phyloP scores from a whole-genome alignment of 2,888 invertebrate genomes.

The Drosophila neotestacea region DNA sequence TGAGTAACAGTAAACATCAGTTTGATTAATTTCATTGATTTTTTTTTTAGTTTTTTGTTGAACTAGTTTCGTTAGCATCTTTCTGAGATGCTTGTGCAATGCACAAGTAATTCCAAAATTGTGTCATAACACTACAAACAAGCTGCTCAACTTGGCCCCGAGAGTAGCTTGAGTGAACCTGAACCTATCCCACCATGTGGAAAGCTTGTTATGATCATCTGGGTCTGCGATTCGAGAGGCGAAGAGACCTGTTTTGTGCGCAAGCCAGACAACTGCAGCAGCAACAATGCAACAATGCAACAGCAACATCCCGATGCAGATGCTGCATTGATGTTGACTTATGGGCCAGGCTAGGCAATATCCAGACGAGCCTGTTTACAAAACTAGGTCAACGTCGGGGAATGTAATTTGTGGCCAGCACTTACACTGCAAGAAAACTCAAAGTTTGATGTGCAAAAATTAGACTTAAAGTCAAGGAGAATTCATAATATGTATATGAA shows the following conservation, averaged over 20 bases:
- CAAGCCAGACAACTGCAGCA: constrained; percentile 26
- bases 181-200: constrained; percentile 72
- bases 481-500: no score
- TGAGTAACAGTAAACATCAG: constrained; percentile 37
- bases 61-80: constrained; percentile 42
- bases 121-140: constrained; percentile 75
- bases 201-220: constrained; percentile 30
- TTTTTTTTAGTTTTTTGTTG: constrained; percentile 10
- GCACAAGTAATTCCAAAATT: constrained; percentile 55
- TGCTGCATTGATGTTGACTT: constrained; percentile 64
- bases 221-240: constrained; percentile 23
- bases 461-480: no score
- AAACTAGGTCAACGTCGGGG: constrained; percentile 68
- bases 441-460: no score
- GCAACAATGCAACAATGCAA: constrained; percentile 19
- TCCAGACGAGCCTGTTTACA: constrained; percentile 73
- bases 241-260: constrained; percentile 62
- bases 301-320: constrained; percentile 34
- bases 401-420: constrained; percentile 66
- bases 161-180: constrained; percentile 61
- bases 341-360: constrained; percentile 56
- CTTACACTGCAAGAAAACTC: constrained; percentile 19
- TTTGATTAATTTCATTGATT: constrained; percentile 43
- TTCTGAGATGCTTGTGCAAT: constrained; percentile 32
- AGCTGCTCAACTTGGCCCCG: constrained; percentile 55